A percentile compares a stretch with the other conserved stretches of the same genome.
Evolutionary conservation across 2,888 invertebrate genomes (phyloP).

Genomic region (Molorchus minor): DNA sequence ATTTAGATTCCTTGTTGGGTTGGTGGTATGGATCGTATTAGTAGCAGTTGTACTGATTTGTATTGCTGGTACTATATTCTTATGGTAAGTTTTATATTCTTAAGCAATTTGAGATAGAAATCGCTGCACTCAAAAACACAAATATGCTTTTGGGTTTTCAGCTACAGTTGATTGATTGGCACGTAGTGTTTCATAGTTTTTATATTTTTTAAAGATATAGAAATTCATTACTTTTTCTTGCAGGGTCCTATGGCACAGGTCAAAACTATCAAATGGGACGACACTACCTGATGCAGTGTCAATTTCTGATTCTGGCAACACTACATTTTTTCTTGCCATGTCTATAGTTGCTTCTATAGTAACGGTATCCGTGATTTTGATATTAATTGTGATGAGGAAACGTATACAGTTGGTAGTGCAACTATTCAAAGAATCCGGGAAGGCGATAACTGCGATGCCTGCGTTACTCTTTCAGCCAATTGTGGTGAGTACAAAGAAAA

Average conservation of each 20-base stretch:
- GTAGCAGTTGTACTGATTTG: conserved; percentile 65
- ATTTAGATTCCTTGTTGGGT: conserved; percentile 68
- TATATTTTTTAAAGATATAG: no score
- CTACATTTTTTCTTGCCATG: conserved; percentile 64
- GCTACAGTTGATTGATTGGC: no score
- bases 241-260: conserved; percentile 62
- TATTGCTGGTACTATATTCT: conserved; percentile 66
- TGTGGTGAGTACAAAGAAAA: no score
- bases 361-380: conserved; percentile 66
- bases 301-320: conserved; percentile 52
- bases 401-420: conserved; percentile 70
- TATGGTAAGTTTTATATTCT: conserved; percentile 72
- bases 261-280: conserved; percentile 52
- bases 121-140: no score
- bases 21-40: conserved; percentile 72
- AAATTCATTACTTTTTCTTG: no score
- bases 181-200: no score
- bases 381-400: conserved; percentile 70
- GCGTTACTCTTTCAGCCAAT: conserved; percentile 69
- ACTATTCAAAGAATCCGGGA: conserved; percentile 73
- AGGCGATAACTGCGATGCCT: conserved; percentile 71
- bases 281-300: conserved; percentile 35
- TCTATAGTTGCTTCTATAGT: conserved; percentile 70
- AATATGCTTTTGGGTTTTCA: no score
- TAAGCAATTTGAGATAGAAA: no score